These are phyloP conservation scores for Prochilodus magdalenae DNA, from an alignment of 2,113 vertebrate genomes.

Conservation along the genomic window DNA sequence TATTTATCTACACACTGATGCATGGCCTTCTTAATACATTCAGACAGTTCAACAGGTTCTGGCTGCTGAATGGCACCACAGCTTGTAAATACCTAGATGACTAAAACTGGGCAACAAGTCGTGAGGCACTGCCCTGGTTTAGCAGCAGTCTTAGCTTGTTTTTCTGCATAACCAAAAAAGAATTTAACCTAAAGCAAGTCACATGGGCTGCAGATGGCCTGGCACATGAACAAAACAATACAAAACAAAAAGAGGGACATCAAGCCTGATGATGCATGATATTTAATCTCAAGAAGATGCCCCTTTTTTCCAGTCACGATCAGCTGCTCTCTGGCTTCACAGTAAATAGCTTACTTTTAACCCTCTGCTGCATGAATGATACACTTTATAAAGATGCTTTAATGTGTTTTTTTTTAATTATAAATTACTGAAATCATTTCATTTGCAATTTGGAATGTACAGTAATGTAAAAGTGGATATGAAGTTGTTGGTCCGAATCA, in stretches of 20 bases:
- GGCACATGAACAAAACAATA: slow-evolving; percentile 39
- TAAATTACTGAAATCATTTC: too few species aligned
- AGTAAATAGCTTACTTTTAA: neutral
- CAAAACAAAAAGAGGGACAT: slow-evolving; percentile 9
- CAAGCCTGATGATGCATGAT: neutral
- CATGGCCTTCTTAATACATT: neutral
- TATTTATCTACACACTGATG: neutral
- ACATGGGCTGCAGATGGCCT: slow-evolving; percentile 45
- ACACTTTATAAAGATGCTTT: too few species aligned
- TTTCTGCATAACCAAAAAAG: neutral
- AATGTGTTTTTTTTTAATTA: too few species aligned
- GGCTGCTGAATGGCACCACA: neutral
- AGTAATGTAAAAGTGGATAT: too few species aligned
- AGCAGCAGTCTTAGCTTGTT: neutral
- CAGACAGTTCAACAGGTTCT: neutral
- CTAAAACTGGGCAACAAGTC: neutral
- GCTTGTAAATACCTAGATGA: neutral
- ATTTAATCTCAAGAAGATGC: slow-evolving; percentile 32
- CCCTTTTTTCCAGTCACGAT: neutral
- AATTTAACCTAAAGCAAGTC: slow-evolving; percentile 14
- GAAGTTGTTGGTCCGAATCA: too few species aligned
- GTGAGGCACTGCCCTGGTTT: neutral
- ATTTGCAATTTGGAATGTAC: too few species aligned
- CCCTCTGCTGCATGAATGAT: neutral
- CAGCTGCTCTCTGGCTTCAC: neutral